Base-by-base conservation (phyloP, 2,888 invertebrate genomes). In the Acronicta psi region DNA sequence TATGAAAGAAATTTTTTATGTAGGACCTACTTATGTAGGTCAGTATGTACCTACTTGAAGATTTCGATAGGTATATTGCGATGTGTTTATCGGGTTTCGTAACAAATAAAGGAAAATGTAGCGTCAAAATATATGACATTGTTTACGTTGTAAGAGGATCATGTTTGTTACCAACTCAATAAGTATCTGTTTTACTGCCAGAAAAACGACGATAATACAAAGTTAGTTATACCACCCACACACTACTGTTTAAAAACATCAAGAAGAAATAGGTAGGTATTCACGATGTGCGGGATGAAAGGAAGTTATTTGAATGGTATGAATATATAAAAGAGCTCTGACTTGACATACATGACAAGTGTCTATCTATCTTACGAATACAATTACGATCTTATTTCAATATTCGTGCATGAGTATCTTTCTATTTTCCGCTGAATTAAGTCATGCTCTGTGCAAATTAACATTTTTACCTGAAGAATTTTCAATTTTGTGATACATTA, bases 291-390 rank as follows among this genome's bases (percentile, higher is more conserved):
- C 38, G 34, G 13, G n/a, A 54, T 59, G 34, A 64, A 69, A 50
- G 23, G 42, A 53, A 58, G 31, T 58, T 51, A 54, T 54, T 58
- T 58, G 53, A 53, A 66, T 60, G 41, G 34, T 42, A 53, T 41
- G 60, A 68, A 69, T 59, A 69, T 46, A 54, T 54, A 54, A 51
- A 69, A 62, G 25, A 53, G 36, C 29, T 51, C 52, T 40, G 43
- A 36, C 44, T 14, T 49, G 56, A 53, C 50, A 47, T 20, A 25
- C 36, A 36, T 37, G 53, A 54, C 50, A 69, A 47, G 52, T 69
- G 64, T 46, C 69, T 67, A 49, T 36, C 34, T 53, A 54, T 40
- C 37, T 20, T 16, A 41, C 13, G 18, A n/a, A 18, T 13, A 69
- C 51, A 69, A 55, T 47, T n/a, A 43, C n/a, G 46, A 20, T 41